Conservation (phyloP, 2,797 vertebrate genomes). For the Brotula barbata region DNA sequence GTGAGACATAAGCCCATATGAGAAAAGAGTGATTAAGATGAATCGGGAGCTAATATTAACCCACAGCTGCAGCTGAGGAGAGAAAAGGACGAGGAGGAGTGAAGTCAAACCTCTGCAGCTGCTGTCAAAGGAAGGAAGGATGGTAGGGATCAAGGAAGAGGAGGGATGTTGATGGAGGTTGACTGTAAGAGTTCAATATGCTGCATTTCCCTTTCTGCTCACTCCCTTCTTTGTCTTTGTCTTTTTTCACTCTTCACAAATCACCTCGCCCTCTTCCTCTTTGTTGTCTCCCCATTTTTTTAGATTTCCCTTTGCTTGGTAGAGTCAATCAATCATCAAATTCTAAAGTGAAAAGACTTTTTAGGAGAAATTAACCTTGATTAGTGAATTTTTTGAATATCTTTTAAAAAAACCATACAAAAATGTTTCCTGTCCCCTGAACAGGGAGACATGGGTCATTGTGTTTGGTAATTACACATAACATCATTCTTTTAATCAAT, state of each 20-base stretch:
- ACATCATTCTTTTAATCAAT: no score
- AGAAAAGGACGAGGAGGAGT: slow-evolving; percentile 30
- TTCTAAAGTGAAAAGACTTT: no score
- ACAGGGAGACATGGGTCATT: no score
- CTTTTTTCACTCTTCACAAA: slow-evolving; percentile 11
- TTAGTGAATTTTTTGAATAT: no score
- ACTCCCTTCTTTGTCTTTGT: background rate
- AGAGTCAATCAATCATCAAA: slow-evolving; percentile 20
- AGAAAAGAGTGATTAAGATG: slow-evolving; percentile 34
- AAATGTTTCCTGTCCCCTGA: no score
- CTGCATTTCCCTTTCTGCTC: no score
- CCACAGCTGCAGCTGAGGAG: slow-evolving; percentile 48
- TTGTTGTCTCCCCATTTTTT: slow-evolving; percentile 31
- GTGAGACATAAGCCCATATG: slow-evolving; percentile 29
- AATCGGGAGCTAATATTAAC: slow-evolving; percentile 61
- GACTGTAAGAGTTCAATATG: no score
- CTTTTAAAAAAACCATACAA: no score
- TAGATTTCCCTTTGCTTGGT: slow-evolving; percentile 22
- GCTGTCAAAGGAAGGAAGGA: slow-evolving; percentile 23
- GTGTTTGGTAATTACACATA: no score
- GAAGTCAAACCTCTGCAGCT: slow-evolving; percentile 36
- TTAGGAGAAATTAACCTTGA: no score
- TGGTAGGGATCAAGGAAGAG: slow-evolving; percentile 3
- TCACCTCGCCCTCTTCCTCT: slow-evolving; percentile 11
- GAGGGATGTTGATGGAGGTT: slow-evolving; percentile 11